Evolutionary conservation across 2,888 invertebrate genomes (phyloP), one percentile per base, ranked within the genome.

Genomic region (Mythimna pallens): DNA sequence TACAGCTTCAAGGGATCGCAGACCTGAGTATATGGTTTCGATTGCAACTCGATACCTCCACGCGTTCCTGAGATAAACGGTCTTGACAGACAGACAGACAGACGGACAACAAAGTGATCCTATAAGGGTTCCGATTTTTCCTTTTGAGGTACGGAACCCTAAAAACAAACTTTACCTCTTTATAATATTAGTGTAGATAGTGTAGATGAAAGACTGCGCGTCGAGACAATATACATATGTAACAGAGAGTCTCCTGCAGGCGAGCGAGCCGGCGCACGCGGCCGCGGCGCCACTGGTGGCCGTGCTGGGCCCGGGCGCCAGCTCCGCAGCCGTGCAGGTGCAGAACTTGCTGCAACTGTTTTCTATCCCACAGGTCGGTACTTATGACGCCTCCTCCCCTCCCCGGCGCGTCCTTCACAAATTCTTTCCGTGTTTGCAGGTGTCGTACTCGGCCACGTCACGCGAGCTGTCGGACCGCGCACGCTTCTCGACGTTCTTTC

Each of bases 321-420:
- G 97, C 91, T 97, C 97, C 59, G 97, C 98, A 50, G 97, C 98
- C 4, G 94, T 97, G 80, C 97, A 97, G 92, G 92, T 98, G 36
- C 98, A 98, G 93, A 98, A 98, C 93, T 94, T 98, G 71, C 95
- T 98, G 72, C 98, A 98, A 91, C 96, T 98, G 71, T 97, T 97
- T 89, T 96, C 97, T 74, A 95, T 97, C 76, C 97, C 97, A 12
- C 97, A 98, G 95, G 97, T 71, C 1, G 25, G 66, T 98, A 97
- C 36, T 34, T 0, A 1, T n/a, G 14, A 8, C 10, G 2, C 8
- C n/a, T 8, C 2, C 0, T 6, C 0, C 9, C 1, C 17, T 25
- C 3, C 17, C 25, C 25, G 17, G 2, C 8, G 55, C 50, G 4
- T 9, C 55, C 6, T 14, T 17, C 17, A 7, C 25, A 55, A 25